Percentiles rank a stretch among this genome's conserved stretches.
These are phyloP conservation scores for Anoura caudifer DNA, from an alignment of 2,113 vertebrate species.

Conservation along the genomic window DNA sequence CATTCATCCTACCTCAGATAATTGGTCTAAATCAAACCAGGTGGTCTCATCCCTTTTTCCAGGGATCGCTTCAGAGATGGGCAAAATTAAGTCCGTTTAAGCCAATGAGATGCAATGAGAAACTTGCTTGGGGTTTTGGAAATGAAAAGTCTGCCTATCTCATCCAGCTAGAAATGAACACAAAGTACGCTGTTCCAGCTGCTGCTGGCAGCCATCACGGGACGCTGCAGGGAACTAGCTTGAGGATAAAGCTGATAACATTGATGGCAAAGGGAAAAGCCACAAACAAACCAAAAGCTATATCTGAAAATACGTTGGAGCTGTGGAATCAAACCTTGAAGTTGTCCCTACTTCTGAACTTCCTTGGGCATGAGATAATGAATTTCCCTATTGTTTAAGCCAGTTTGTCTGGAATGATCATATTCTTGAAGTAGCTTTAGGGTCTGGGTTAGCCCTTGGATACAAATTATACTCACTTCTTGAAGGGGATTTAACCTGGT, in stretches of 20 bases:
- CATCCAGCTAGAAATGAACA: constrained; percentile 19
- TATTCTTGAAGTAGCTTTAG: not conserved
- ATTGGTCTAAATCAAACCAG: not conserved
- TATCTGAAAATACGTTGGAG: constrained; percentile 20
- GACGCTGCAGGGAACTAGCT: not conserved
- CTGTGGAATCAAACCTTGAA: not conserved
- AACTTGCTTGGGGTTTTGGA: not conserved
- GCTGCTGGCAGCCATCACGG: not conserved
- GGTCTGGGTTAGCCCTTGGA: not conserved
- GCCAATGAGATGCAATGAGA: not conserved
- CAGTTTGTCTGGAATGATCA: not conserved
- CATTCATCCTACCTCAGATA: not conserved
- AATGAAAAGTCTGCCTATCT: not conserved
- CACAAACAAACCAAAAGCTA: not conserved
- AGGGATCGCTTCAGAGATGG: not conserved
- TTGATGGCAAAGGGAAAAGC: not conserved
- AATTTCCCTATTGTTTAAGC: not conserved
- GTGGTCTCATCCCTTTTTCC: not conserved
- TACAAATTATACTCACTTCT: not conserved
- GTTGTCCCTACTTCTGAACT: not conserved
- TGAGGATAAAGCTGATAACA: constrained; percentile 7
- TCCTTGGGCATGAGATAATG: not conserved
- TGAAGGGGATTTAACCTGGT: not conserved
- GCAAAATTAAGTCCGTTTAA: not conserved
- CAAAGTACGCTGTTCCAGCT: not conserved